Conservation (phyloP, 2,797 vertebrate species). For the Clarias pachynema region DNA sequence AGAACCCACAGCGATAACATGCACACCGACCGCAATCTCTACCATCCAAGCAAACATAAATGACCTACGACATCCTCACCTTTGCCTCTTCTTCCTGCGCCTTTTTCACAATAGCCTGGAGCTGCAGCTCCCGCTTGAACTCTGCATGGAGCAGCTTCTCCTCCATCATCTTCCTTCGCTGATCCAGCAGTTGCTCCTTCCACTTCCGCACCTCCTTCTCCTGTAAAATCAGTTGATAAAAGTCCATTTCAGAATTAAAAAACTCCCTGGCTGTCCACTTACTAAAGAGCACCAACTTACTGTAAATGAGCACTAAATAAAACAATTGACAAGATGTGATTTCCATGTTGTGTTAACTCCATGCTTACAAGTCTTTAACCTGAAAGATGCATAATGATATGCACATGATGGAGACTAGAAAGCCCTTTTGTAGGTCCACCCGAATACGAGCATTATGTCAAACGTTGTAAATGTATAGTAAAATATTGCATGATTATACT, state of each 20-base stretch:
- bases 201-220: constrained; percentile 98
- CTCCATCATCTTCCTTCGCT: constrained; percentile 96
- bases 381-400: background rate
- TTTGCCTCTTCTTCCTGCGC: constrained; percentile 98
- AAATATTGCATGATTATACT: background rate
- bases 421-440: background rate
- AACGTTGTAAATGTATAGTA: background rate
- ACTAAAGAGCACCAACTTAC: too few species aligned
- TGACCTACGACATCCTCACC: constrained; percentile 68
- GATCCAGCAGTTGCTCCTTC: constrained; percentile 96
- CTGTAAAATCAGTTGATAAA: constrained; percentile 65
- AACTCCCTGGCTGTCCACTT: background rate
- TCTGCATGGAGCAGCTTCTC: constrained; percentile 96
- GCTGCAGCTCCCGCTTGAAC: constrained; percentile 93
- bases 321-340: background rate
- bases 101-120: constrained; percentile 98
- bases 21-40: background rate
- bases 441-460: too few species aligned
- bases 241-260: background rate
- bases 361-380: background rate
- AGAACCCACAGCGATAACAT: background rate
- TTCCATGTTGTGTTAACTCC: background rate
- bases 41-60: background rate
- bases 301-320: background rate
- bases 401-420: background rate